These are phyloP conservation scores for Telenomus remus DNA, from an alignment of 1,140 invertebrate genomes.

Conservation along the genomic window DNA sequence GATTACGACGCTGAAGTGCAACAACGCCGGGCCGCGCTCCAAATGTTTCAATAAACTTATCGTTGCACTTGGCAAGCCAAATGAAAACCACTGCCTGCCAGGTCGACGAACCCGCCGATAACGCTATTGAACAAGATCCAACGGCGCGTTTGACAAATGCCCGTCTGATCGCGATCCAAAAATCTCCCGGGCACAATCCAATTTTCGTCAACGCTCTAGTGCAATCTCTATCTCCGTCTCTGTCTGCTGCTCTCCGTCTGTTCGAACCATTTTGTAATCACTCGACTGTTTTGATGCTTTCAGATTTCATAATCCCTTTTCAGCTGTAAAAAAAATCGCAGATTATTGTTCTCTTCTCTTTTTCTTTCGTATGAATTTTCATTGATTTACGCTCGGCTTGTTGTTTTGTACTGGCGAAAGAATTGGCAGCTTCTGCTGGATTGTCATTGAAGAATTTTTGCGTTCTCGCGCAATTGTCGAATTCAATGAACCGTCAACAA, in stretches of 20 bases:
- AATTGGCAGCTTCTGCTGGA: too few species aligned
- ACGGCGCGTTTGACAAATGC: constrained; percentile 30
- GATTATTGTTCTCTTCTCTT: too few species aligned
- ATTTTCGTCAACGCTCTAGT: constrained; percentile 1
- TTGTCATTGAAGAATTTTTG: not conserved
- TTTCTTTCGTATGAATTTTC: too few species aligned
- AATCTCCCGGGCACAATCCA: constrained; percentile 3
- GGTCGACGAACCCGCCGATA: constrained; percentile 35
- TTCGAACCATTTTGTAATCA: too few species aligned
- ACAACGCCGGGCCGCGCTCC: constrained; percentile 14
- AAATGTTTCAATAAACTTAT: constrained; percentile 50
- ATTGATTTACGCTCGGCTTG: too few species aligned
- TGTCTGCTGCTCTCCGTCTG: too few species aligned
- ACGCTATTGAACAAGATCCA: constrained; percentile 26
- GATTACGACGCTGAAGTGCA: constrained; percentile 38
- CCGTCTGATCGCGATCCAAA: constrained; percentile 12
- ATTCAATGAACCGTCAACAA: constrained; percentile 5
- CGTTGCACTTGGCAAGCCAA: constrained; percentile 23
- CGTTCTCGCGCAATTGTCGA: not conserved
- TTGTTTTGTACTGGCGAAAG: too few species aligned
- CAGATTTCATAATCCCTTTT: too few species aligned
- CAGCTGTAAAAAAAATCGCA: too few species aligned
- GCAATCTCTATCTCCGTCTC: not conserved
- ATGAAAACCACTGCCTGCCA: constrained; percentile 28
- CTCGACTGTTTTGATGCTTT: too few species aligned